Conservation (phyloP, 2,113 vertebrate species). For the Tonatia bakeri region DNA sequence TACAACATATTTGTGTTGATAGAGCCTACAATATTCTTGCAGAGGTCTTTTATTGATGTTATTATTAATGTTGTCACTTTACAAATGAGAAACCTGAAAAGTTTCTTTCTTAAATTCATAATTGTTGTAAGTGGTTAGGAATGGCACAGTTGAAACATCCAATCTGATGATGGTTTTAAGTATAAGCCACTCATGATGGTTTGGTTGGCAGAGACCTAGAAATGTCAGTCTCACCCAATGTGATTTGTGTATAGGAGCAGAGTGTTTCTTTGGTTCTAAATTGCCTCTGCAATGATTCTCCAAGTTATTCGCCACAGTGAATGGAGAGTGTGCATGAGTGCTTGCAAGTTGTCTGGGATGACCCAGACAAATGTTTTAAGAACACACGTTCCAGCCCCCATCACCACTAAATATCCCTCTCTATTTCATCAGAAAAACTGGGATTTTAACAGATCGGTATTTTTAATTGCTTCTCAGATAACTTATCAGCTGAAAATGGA, state of each 20-base stretch:
- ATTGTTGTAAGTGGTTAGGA: not conserved
- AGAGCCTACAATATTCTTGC: not conserved
- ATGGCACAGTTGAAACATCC: not conserved
- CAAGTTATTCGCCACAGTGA: conserved; percentile 16
- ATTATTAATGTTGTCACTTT: not conserved
- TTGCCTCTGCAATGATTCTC: conserved; percentile 8
- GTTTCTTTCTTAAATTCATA: not conserved
- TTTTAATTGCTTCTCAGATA: not conserved
- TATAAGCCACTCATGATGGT: conserved; percentile 19
- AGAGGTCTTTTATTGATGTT: not conserved
- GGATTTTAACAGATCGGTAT: not conserved
- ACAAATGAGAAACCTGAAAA: not conserved
- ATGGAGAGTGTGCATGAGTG: not conserved
- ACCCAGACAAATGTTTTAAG: conserved; percentile 45
- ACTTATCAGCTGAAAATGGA: not conserved
- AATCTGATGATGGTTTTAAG: conserved; percentile 1
- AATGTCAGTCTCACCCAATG: conserved; percentile 45
- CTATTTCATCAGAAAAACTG: not conserved
- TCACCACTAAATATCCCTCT: not conserved
- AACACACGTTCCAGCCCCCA: not conserved
- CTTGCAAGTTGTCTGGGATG: not conserved
- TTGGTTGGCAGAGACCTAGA: conserved; percentile 44
- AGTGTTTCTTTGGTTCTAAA: conserved; percentile 54
- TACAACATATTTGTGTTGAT: not conserved
- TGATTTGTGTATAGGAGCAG: conserved; percentile 32